phyloP scores from a whole-genome alignment of 1,140 invertebrate genomes.

The Papilio xuthus region DNA sequence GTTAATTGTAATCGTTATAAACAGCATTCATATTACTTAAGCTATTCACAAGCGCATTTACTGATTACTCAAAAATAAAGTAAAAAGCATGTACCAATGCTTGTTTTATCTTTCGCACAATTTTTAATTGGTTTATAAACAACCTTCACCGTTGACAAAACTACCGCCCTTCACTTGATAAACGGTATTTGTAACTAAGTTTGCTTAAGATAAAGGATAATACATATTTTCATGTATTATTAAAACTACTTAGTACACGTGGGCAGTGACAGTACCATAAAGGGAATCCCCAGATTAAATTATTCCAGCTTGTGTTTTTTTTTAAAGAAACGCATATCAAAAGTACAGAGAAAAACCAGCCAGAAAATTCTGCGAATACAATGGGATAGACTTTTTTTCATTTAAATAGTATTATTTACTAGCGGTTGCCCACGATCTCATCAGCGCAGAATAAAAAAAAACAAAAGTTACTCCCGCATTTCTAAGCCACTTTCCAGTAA shows the following conservation, averaged over 20 bases:
- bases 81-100: background rate
- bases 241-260: background rate
- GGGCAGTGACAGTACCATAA: background rate
- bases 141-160: slow-evolving; percentile 44
- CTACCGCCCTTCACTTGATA: slow-evolving; percentile 47
- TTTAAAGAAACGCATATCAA: too few relatives aligned
- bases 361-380: background rate
- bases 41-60: background rate
- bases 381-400: background rate
- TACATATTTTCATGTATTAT: background rate
- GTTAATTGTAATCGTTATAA: too few relatives aligned
- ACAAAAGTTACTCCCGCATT: too few relatives aligned
- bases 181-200: slow-evolving; percentile 1
- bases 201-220: background rate
- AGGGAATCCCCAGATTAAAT: background rate
- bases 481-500: too few relatives aligned
- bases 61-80: slow-evolving; percentile 3
- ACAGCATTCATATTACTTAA: background rate
- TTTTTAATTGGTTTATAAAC: slow-evolving; percentile 33
- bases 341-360: background rate
- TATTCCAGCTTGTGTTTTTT: background rate
- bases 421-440: too few relatives aligned
- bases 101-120: slow-evolving; percentile 24
- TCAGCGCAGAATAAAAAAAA: too few relatives aligned
- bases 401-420: too few relatives aligned